These are phyloP conservation scores for Scaptomyza parva DNA, from an alignment of 2,888 invertebrate species.

Conservation along the genomic window DNA sequence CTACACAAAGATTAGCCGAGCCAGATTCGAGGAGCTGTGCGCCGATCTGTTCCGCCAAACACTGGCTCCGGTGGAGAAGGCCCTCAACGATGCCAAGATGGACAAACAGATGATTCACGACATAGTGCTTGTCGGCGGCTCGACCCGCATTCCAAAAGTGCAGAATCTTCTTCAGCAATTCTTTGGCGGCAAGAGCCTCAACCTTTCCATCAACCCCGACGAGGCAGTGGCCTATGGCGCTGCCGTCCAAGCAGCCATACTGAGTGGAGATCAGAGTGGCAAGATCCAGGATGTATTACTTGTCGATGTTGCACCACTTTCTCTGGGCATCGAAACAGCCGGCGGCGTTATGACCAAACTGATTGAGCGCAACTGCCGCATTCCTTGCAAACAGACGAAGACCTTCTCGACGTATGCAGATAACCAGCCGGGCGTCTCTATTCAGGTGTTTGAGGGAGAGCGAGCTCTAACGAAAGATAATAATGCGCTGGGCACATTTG, in stretches of 20 bases:
- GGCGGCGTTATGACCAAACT: conserved; percentile 41
- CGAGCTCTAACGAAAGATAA: conserved; percentile 36
- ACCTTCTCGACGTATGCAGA: conserved; percentile 39
- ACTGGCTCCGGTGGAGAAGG: conserved; percentile 38
- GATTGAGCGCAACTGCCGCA: conserved; percentile 37
- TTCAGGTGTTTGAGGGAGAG: conserved; percentile 41
- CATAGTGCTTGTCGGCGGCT: conserved; percentile 39
- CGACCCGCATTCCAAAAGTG: conserved; percentile 41
- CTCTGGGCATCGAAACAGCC: conserved; percentile 37
- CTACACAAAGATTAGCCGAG: conserved; percentile 85
- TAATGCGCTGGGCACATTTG: conserved; percentile 37
- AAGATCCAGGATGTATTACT: conserved; percentile 42
- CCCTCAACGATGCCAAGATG: conserved; percentile 40
- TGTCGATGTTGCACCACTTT: conserved; percentile 37
- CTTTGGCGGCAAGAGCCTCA: conserved; percentile 36
- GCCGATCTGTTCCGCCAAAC: conserved; percentile 82
- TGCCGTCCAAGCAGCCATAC: conserved; percentile 41
- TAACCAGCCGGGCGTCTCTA: conserved; percentile 40
- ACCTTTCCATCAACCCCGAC: conserved; percentile 41
- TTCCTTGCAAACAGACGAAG: conserved; percentile 40
- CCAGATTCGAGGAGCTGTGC: conserved; percentile 91
- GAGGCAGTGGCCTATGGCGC: conserved; percentile 40
- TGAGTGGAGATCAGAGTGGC: conserved; percentile 37
- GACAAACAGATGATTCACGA: conserved; percentile 41
- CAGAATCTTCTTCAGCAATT: conserved; percentile 38